Evolutionary conservation across 2,113 vertebrate species (phyloP).

Genomic region (Hippocampus guttulatus): DNA sequence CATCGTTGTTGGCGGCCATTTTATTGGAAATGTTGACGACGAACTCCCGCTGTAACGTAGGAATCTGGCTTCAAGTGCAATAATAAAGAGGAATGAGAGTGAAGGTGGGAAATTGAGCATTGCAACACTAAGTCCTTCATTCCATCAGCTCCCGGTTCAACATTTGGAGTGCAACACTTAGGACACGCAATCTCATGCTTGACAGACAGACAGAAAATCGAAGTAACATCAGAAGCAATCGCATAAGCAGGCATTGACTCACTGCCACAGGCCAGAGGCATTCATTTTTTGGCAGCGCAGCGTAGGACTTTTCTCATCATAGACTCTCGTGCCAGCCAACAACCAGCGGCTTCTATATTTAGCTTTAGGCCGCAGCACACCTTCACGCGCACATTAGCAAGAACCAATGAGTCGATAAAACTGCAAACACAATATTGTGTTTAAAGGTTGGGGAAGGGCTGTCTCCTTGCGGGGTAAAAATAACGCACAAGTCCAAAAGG

Average conservation of each 20-base stretch:
- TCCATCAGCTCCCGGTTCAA: not conserved
- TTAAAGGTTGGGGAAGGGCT: slow-evolving; percentile 16
- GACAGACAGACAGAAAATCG: not conserved
- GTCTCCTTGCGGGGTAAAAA: slow-evolving; percentile 2
- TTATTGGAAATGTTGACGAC: no score
- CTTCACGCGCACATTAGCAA: slow-evolving; percentile 60
- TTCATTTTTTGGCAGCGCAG: slow-evolving; percentile 3
- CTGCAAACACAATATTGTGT: slow-evolving; percentile 49
- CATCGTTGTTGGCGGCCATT: no score
- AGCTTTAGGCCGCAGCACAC: slow-evolving; percentile 50
- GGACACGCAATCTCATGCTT: not conserved
- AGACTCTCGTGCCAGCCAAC: slow-evolving; percentile 39
- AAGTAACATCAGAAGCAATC: slow-evolving; percentile 1
- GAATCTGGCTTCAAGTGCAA: no score
- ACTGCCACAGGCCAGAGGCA: slow-evolving; percentile 6
- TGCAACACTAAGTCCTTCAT: not conserved
- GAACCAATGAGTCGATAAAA: slow-evolving; percentile 62
- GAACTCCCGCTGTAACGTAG: no score
- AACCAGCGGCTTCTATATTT: slow-evolving; percentile 62
- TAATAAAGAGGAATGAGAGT: no score
- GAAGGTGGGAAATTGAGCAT: not conserved
- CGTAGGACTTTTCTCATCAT: not conserved
- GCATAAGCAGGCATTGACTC: slow-evolving; percentile 1
- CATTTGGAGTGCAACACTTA: not conserved
- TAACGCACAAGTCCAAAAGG: slow-evolving; percentile 10